Conservation (phyloP, 1,140 invertebrate species). For the Acromyrmex echinatior region DNA sequence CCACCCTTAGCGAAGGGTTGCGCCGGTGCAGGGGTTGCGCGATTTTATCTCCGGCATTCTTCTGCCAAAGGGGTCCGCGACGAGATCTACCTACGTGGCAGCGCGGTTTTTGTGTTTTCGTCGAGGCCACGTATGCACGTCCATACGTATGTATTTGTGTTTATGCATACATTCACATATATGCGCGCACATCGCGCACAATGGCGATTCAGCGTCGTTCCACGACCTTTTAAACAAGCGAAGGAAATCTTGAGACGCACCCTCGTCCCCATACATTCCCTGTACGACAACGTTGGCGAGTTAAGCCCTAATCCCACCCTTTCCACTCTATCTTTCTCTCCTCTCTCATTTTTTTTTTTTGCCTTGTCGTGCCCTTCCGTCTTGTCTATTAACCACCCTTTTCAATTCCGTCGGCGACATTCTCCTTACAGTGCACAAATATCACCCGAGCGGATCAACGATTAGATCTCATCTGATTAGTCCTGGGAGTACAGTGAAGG, state of each 20-base stretch:
- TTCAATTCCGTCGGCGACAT: slow-evolving; percentile 70
- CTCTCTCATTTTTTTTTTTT: slow-evolving; percentile 28
- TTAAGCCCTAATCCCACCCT: slow-evolving; percentile 68
- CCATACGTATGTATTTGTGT: background rate
- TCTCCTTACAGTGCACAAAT: slow-evolving; percentile 67
- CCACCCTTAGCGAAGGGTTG: slow-evolving; percentile 59
- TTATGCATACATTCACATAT: background rate
- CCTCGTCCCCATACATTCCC: slow-evolving; percentile 20
- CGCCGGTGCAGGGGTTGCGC: slow-evolving; percentile 72
- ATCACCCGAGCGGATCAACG: slow-evolving; percentile 71
- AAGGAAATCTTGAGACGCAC: slow-evolving; percentile 74
- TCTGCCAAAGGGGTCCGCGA: slow-evolving; percentile 69
- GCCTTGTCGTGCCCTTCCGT: background rate
- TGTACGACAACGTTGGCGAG: slow-evolving; percentile 66
- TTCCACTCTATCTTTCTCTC: slow-evolving; percentile 27
- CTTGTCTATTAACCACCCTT: slow-evolving; percentile 47
- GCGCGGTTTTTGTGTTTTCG: slow-evolving; percentile 46
- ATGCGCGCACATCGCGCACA: slow-evolving; percentile 27
- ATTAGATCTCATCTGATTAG: slow-evolving; percentile 74
- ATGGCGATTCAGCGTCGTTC: slow-evolving; percentile 69
- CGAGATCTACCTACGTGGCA: slow-evolving; percentile 51
- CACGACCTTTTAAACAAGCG: slow-evolving; percentile 73
- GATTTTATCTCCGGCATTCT: slow-evolving; percentile 79
- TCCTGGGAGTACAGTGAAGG: slow-evolving; percentile 64
- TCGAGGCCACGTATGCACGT: background rate